These are phyloP conservation scores for Galleria mellonella DNA, from an alignment of 1,140 invertebrate species.

Conservation along the genomic window DNA sequence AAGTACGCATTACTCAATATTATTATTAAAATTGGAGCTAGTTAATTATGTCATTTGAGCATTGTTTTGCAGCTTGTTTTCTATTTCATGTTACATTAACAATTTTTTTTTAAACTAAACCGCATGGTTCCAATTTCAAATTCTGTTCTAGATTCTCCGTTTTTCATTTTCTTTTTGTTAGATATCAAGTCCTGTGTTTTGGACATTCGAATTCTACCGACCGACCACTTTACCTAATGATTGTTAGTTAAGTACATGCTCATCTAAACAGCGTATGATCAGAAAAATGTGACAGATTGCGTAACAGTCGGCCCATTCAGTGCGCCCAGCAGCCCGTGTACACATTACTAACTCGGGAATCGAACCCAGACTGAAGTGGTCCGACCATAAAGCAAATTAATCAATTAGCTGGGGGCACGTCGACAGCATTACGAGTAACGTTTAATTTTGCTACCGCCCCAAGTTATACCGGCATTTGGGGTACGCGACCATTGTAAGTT, in stretches of 20 bases:
- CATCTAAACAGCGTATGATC: constrained; percentile 32
- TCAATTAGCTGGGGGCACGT: constrained; percentile 71
- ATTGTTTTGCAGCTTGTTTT: too few relatives aligned
- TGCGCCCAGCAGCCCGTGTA: constrained; percentile 46
- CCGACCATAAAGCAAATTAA: constrained; percentile 72
- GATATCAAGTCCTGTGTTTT: too few relatives aligned
- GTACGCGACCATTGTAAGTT: constrained; percentile 23
- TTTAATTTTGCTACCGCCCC: constrained; percentile 65
- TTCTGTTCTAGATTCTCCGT: too few relatives aligned
- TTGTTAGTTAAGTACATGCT: constrained; percentile 28
- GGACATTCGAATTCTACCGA: too few relatives aligned
- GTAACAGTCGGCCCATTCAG: constrained; percentile 53
- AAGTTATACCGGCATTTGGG: constrained; percentile 15
- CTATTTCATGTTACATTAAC: too few relatives aligned
- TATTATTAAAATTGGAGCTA: too few relatives aligned
- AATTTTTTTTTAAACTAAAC: too few relatives aligned
- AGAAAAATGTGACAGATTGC: constrained; percentile 69
- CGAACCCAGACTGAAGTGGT: constrained; percentile 52
- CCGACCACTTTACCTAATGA: too few relatives aligned
- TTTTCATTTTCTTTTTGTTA: too few relatives aligned
- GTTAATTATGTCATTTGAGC: too few relatives aligned
- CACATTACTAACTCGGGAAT: constrained; percentile 48
- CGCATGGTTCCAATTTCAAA: too few relatives aligned
- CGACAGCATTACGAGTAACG: constrained; percentile 58
- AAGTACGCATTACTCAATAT: too few relatives aligned